phyloP scores from a whole-genome alignment of 2,888 invertebrate species.

The Eumacrocentrus americanus region DNA sequence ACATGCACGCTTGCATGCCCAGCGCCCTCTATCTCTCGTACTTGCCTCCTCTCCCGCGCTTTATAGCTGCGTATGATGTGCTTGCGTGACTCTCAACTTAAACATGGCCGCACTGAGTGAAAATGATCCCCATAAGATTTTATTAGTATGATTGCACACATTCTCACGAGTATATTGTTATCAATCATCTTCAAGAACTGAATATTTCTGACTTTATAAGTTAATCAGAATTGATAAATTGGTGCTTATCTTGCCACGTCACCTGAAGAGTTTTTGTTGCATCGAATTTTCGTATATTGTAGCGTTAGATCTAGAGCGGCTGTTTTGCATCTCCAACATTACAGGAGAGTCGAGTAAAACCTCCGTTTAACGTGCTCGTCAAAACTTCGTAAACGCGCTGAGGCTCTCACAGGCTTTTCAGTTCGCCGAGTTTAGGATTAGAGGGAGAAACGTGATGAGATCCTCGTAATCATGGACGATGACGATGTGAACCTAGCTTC shows the following conservation, averaged over 20 bases:
- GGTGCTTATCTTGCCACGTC: too few relatives aligned
- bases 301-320: background rate
- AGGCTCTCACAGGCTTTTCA: background rate
- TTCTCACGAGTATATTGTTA: too few relatives aligned
- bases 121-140: conserved; percentile 44
- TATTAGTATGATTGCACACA: conserved; percentile 29
- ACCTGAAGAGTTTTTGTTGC: background rate
- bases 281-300: background rate
- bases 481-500: too few relatives aligned
- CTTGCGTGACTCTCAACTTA: conserved; percentile 42
- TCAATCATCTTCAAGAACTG: too few relatives aligned
- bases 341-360: background rate
- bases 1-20: conserved; percentile 48
- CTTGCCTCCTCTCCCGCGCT: background rate
- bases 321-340: background rate
- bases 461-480: too few relatives aligned
- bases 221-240: too few relatives aligned
- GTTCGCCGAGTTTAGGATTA: background rate
- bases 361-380: background rate
- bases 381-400: background rate
- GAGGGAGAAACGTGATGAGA: background rate
- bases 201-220: too few relatives aligned
- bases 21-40: conserved; percentile 24
- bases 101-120: conserved; percentile 38
- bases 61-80: conserved; percentile 1